These are phyloP conservation scores for Camponotus fellah DNA, from an alignment of 2,888 invertebrate species.

Conservation along the genomic window DNA sequence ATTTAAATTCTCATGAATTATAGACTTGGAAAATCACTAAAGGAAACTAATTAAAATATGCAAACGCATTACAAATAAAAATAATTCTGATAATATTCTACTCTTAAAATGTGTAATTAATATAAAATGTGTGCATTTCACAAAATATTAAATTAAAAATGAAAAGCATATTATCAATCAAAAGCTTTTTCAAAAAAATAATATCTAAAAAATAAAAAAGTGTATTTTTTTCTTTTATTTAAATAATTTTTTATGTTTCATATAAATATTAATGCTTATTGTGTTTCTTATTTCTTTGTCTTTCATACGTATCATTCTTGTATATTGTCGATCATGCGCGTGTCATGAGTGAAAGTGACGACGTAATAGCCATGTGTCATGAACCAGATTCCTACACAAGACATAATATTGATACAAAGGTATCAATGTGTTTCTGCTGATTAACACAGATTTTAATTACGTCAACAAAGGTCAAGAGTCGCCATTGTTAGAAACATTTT, in stretches of 20 bases:
- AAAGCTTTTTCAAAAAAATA: neutral
- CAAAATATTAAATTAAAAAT: neutral
- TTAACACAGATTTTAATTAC: constrained; percentile 14
- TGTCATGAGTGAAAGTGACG: constrained; percentile 66
- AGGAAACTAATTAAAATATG: neutral
- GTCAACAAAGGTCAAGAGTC: constrained; percentile 1
- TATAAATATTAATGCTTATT: neutral
- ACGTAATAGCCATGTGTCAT: constrained; percentile 64
- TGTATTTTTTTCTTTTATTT: neutral
- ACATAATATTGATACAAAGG: constrained; percentile 30
- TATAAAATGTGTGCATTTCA: neutral
- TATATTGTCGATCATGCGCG: neutral
- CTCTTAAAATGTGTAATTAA: neutral
- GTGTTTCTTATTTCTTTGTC: neutral
- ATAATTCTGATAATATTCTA: neutral
- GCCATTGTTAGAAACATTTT: neutral
- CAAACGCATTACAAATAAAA: neutral
- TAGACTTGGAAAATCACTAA: neutral
- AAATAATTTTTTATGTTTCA: too few relatives aligned
- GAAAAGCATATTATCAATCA: neutral
- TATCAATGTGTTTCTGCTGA: neutral
- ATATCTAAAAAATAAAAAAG: neutral
- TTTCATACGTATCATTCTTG: neutral
- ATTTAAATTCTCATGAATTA: neutral
- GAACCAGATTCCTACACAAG: constrained; percentile 63